phyloP scores from a whole-genome alignment of 2,797 vertebrate genomes.

The Hapalemur alaotrensis region DNA sequence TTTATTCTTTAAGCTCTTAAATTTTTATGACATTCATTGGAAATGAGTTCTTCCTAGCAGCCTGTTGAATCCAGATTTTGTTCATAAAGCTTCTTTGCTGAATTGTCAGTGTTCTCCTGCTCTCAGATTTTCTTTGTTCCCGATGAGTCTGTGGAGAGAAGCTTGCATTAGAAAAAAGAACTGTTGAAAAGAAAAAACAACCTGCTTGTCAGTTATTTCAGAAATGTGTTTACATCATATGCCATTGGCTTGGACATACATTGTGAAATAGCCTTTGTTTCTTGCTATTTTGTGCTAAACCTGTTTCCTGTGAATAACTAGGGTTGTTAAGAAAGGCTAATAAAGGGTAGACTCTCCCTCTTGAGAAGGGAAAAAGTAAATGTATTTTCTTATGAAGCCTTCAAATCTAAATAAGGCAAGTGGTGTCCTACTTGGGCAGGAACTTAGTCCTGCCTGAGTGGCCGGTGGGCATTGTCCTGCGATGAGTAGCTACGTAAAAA shows the following conservation, averaged over 20 bases:
- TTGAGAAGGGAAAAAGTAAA: neutral
- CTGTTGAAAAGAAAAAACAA: slow-evolving; percentile 5
- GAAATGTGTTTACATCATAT: slow-evolving; percentile 1
- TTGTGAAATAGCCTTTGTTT: slow-evolving; percentile 59
- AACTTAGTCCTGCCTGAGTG: neutral
- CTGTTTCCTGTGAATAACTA: slow-evolving; percentile 38
- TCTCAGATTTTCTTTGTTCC: slow-evolving; percentile 34
- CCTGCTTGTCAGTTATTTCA: slow-evolving; percentile 57
- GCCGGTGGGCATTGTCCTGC: neutral
- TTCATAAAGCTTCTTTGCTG: neutral
- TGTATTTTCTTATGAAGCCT: neutral
- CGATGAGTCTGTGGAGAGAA: neutral
- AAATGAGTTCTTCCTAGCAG: slow-evolving; percentile 23
- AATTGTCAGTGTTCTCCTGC: neutral
- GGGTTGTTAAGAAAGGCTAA: slow-evolving; percentile 26
- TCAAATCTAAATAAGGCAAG: neutral
- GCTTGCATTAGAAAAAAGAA: slow-evolving; percentile 29
- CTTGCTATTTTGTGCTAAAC: slow-evolving; percentile 12
- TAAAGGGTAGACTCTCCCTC: neutral
- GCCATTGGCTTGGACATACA: neutral
- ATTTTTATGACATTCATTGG: neutral
- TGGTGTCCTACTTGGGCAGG: neutral
- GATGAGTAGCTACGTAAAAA: neutral
- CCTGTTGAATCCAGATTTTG: slow-evolving; percentile 4
- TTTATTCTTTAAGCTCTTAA: slow-evolving; percentile 4